phyloP scores from a whole-genome alignment of 37 sponge, comb jelly and placozoan species.

The Theonella swinhoei region DNA sequence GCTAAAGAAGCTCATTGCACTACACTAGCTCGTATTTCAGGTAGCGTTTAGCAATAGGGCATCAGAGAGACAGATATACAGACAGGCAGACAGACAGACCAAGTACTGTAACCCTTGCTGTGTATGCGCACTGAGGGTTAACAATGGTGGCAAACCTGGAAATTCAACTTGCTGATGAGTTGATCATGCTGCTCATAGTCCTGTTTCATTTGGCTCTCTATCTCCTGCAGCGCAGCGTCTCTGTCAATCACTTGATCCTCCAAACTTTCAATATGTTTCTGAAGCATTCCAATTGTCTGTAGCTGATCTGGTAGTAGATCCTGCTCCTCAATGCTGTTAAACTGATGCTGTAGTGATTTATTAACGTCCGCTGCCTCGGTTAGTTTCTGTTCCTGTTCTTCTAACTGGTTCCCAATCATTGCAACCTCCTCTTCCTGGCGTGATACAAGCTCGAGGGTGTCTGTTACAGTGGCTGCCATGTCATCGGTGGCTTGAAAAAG shows the following conservation, averaged over 20 bases:
- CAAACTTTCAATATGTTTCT: slow-evolving; percentile 41
- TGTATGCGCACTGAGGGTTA: too few species aligned
- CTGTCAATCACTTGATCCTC: slow-evolving; percentile 61
- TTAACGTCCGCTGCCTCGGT: neutral
- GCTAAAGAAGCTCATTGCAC: too few species aligned
- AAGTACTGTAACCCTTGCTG: too few species aligned
- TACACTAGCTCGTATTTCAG: too few species aligned
- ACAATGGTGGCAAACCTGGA: too few species aligned
- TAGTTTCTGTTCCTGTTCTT: neutral
- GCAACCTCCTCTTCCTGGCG: neutral
- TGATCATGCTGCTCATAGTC: slow-evolving; percentile 49
- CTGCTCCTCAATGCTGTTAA: neutral
- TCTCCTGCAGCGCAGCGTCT: slow-evolving; percentile 55
- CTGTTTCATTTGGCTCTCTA: slow-evolving; percentile 53
- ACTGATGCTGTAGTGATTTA: neutral
- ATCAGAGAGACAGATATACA: too few species aligned
- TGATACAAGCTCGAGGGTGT: neutral
- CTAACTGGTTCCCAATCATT: neutral
- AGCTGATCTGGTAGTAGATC: slow-evolving; percentile 23
- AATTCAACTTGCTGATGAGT: neutral
- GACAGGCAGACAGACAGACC: too few species aligned
- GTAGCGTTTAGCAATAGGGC: too few species aligned
- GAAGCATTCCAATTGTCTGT: slow-evolving; percentile 4
- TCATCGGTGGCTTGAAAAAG: neutral
- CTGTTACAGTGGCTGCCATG: neutral